Base-by-base conservation (phyloP, 35 echinoderm and acorn worm species). In the Nesometra sesokonis region DNA sequence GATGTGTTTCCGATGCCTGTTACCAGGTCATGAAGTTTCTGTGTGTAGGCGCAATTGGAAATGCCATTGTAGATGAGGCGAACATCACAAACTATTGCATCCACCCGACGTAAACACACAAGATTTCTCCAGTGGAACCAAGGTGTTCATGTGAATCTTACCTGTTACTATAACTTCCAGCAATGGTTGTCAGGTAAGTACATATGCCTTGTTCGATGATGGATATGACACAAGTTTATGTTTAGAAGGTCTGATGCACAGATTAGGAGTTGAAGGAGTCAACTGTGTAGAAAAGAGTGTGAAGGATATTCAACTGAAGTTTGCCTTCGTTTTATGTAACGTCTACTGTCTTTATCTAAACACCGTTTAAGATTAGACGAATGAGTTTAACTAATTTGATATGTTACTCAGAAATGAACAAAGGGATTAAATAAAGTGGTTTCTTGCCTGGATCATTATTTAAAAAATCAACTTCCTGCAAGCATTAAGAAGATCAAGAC, bases 201-300 rank as follows among this genome's bases (percentile, higher is more conserved):
- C 87, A 11, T 39, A 67, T 21, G 87, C 87, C 2, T 47, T 89
- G 37, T 37, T 89, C 17, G 87, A 89, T 35, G 37, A 89, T 29
- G 87, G 80, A 32, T 89, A 79, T 0, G 87, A 89, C 31, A 83
- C 87, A 35, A 89, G 80, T 29, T 31, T 89, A 0, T 89, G 87
- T 37, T 82, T 46, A 3, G 80, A 88, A 0, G n/a, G 34, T 27
- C 36, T 88, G 30, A 82, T 17, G 37, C 9, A 33, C 1, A 88
- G 82, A 82, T 37, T 88, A 57, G 80, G 87, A 0, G 29, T 82
- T 5, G 46, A 36, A 82, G 87, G 87, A 3, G 80, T 90, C 13
- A 77, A 90, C 31, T 34, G 87, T 0, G 80, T 82, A n/a, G n/a
- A 23, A 0, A 34, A 77, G 79, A 89, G 76, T 32, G 30, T 7